Evolutionary conservation across 2,888 invertebrate genomes (phyloP).

Genomic region (Neocrepidodera transversa): DNA sequence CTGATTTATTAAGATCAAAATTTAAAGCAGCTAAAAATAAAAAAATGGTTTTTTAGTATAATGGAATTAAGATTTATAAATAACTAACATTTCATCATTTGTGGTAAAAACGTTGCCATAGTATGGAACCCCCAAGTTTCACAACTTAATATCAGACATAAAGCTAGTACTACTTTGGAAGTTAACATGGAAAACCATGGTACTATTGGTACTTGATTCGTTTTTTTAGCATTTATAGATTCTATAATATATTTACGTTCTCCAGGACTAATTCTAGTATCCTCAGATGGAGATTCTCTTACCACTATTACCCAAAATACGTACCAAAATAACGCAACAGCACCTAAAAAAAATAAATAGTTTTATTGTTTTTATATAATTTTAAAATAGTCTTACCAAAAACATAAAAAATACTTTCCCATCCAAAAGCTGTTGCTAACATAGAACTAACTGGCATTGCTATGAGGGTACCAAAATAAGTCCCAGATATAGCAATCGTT

Average conservation of each 20-base stretch:
- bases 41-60: no score
- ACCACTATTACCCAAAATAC: constrained; percentile 74
- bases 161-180: constrained; percentile 83
- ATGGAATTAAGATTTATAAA: no score
- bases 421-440: constrained; percentile 75
- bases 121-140: constrained; percentile 94
- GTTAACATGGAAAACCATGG: constrained; percentile 81
- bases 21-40: constrained; percentile 69
- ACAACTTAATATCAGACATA: constrained; percentile 81
- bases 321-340: constrained; percentile 75
- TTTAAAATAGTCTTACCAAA: constrained; percentile 56
- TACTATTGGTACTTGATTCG: constrained; percentile 63
- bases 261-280: constrained; percentile 73
- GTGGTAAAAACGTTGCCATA: constrained; percentile 56
- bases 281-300: constrained; percentile 76
- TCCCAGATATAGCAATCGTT: constrained; percentile 75
- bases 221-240: constrained; percentile 56
- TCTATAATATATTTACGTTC: constrained; percentile 79
- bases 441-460: constrained; percentile 80
- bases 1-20: constrained; percentile 78
- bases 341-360: constrained; percentile 57
- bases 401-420: constrained; percentile 83
- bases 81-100: constrained; percentile 20
- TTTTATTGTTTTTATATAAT: no score
- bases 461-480: constrained; percentile 83